Conservation (phyloP, 2,888 invertebrate genomes). For the Deroplatys truncata region DNA sequence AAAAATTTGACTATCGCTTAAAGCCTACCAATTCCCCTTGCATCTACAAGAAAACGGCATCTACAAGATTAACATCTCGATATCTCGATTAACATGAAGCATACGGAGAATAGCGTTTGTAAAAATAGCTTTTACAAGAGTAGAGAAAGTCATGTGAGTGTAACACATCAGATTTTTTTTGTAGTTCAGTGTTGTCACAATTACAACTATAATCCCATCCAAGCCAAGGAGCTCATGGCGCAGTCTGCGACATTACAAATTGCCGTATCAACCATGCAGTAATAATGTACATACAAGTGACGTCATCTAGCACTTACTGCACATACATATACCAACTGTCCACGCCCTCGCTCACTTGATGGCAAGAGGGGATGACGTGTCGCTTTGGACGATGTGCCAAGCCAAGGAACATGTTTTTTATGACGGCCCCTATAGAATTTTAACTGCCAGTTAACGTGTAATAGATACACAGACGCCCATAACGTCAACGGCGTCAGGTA, state of each 20-base stretch:
- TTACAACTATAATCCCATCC: too few relatives aligned
- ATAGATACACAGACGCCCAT: neutral
- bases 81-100: too few relatives aligned
- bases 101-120: too few relatives aligned
- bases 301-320: neutral
- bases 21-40: too few relatives aligned
- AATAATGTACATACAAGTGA: neutral
- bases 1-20: too few relatives aligned
- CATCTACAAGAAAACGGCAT: too few relatives aligned
- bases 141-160: too few relatives aligned
- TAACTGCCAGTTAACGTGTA: neutral
- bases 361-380: neutral
- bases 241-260: neutral
- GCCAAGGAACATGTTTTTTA: neutral
- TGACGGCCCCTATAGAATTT: neutral
- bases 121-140: too few relatives aligned
- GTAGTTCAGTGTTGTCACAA: too few relatives aligned
- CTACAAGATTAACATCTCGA: too few relatives aligned
- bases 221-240: neutral
- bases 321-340: neutral
- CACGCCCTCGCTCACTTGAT: neutral
- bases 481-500: neutral
- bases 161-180: too few relatives aligned
- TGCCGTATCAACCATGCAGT: neutral
- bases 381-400: neutral